phyloP scores from a whole-genome alignment of 2,113 vertebrate species.

The Melanerpes formicivorus region DNA sequence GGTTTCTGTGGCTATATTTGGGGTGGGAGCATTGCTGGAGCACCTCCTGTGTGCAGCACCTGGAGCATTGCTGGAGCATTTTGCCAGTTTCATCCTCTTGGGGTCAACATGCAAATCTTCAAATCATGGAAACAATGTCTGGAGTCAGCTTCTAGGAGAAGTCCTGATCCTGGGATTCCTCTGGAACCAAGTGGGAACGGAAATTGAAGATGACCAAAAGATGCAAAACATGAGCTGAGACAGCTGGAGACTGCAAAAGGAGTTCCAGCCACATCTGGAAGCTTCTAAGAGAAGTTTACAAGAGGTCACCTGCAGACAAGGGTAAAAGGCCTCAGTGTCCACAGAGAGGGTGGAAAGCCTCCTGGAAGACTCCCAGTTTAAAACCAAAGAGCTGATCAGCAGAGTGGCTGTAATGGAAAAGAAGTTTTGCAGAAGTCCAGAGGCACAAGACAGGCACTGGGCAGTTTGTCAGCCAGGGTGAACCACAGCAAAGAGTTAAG shows the following conservation, averaged over 20 bases:
- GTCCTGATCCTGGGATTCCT: background rate
- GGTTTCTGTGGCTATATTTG: background rate
- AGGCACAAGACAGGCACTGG: background rate
- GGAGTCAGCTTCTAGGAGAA: background rate
- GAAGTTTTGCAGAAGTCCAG: slow-evolving; percentile 20
- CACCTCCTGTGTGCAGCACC: background rate
- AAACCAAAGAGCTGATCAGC: slow-evolving; percentile 40
- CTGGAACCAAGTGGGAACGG: background rate
- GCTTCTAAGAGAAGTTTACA: slow-evolving; percentile 37
- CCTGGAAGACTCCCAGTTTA: slow-evolving; percentile 37
- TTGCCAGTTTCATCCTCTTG: background rate
- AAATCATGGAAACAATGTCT: background rate
- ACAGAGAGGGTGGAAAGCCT: background rate
- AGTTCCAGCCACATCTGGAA: slow-evolving; percentile 59
- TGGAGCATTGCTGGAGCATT: background rate
- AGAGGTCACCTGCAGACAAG: slow-evolving; percentile 61
- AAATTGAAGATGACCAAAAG: slow-evolving; percentile 10
- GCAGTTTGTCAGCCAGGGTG: background rate
- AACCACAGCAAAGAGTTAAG: slow-evolving; percentile 38
- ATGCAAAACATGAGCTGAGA: background rate
- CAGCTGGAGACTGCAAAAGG: slow-evolving; percentile 40
- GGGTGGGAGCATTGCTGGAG: background rate
- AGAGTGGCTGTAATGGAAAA: background rate
- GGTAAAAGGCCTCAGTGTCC: slow-evolving; percentile 50
- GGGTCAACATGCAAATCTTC: background rate